Percentiles rank a stretch among this genome's conserved stretches.
Conservation (phyloP, 2,888 invertebrate species). For the Ecliptopera silaceata region DNA sequence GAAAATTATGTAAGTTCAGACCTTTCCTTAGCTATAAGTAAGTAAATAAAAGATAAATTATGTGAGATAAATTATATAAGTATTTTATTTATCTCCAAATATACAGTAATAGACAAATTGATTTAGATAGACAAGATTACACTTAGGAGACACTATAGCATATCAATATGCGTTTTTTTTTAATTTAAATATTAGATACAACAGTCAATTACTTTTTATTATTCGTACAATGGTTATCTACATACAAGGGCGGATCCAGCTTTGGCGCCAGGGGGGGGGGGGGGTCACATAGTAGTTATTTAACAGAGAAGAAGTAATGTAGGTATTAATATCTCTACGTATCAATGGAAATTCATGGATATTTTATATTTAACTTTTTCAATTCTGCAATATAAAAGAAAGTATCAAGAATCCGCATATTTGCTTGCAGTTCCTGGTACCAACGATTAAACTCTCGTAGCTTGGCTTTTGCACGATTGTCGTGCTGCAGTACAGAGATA, state of each 20-base stretch:
- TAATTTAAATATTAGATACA: too few relatives aligned
- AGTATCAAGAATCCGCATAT: slow-evolving; percentile 57
- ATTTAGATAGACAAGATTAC: background rate
- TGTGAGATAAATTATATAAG: background rate
- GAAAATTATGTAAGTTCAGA: background rate
- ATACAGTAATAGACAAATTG: background rate
- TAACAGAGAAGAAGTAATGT: too few relatives aligned
- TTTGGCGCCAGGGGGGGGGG: too few relatives aligned
- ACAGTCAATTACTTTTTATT: too few relatives aligned
- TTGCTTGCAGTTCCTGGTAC: slow-evolving; percentile 61
- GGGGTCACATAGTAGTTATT: too few relatives aligned
- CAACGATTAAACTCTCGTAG: slow-evolving; percentile 43
- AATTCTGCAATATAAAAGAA: slow-evolving; percentile 62
- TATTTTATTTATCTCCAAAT: background rate
- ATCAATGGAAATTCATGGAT: background rate
- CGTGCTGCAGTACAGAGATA: slow-evolving; percentile 3
- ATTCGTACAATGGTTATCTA: too few relatives aligned
- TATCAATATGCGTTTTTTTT: too few relatives aligned
- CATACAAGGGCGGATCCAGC: too few relatives aligned
- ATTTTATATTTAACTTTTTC: background rate
- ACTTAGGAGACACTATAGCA: too few relatives aligned
- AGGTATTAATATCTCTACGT: too few relatives aligned
- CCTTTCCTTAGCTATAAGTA: background rate
- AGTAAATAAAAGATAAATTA: background rate
- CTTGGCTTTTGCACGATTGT: slow-evolving; percentile 11